Percentiles rank a stretch among this genome's conserved stretches.
Evolutionary conservation across 2,797 vertebrate genomes (phyloP).

Genomic region (Phaenicophaeus curvirostris): DNA sequence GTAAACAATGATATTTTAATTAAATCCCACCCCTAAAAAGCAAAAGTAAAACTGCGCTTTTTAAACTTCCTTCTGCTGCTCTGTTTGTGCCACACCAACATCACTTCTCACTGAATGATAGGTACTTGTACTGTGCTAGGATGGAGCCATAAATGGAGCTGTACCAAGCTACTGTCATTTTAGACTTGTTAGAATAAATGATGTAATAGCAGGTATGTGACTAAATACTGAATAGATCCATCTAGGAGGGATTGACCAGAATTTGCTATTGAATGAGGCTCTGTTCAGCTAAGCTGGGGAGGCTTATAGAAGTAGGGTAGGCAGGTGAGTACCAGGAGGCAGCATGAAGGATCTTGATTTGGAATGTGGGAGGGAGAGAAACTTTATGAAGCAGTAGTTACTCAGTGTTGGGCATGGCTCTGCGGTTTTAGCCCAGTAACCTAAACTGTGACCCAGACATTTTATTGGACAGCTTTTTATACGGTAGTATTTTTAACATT

Average conservation of each 20-base stretch:
- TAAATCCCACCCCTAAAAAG: neutral
- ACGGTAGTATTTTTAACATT: neutral
- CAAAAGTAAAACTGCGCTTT: neutral
- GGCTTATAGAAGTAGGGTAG: neutral
- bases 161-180: neutral
- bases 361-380: neutral
- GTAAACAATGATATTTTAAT: neutral
- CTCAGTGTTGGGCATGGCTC: neutral
- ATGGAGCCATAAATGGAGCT: neutral
- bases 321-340: neutral
- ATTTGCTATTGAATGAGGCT: neutral
- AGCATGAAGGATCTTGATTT: neutral
- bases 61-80: neutral
- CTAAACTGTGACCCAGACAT: neutral
- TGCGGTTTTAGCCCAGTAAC: neutral
- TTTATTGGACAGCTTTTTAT: neutral
- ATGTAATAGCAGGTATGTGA: neutral
- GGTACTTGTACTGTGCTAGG: neutral
- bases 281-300: slow-evolving; percentile 6
- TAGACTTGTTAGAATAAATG: neutral
- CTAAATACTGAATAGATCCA: neutral
- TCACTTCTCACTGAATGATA: neutral
- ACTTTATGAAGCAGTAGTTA: neutral
- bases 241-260: neutral
- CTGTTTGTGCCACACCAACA: neutral